Evolutionary conservation across 2,888 invertebrate genomes (phyloP), one percentile per base, ranked within the genome.

Genomic region (Eupithecia subumbrata): DNA sequence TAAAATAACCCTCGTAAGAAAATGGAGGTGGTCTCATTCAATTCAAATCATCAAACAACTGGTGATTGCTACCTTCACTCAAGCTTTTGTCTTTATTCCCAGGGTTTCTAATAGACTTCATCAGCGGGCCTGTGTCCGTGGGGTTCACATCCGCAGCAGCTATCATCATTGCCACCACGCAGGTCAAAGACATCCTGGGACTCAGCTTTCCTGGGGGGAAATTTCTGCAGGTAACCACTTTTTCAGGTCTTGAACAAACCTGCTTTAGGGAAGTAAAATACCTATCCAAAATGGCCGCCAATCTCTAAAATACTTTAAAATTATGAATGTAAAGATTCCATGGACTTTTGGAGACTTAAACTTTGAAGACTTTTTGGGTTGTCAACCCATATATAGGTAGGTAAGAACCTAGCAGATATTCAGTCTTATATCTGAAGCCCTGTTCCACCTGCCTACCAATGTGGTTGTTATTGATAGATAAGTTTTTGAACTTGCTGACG

Each of bases 101-200:
- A 97, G 97, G 97, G 68, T 97, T 97, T 89, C 92, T 97, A 81
- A 96, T 97, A 81, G 97, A 97, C 91, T 98, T 98, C 91, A 97
- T 98, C 85, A 97, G 97, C 80, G 97, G 97, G n/a, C 97, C 98
- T 63, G 97, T 97, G 78, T 96, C 97, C 5, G 96, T 97, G 76
- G 97, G 97, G 11, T 98, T 98, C 92, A 97, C 97, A 5, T 97
- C 97, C 0, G 97, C 97, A 0, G 97, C 97, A 0, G 97, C 97
- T 80, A 96, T 98, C 81, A 97, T 97, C 82, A 97, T 98, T 79
- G 97, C 97, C 52, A 97, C 97, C 74, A 97, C 97, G 34, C 98
- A 98, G 91, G 95, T 97, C 79, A 97, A 97, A 90, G 97, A 97
- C 85, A 96, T 97, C 81, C 92, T 97, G 16, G 97, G 97, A 0